Evolutionary conservation across 2,797 vertebrate species (phyloP).

Genomic region (Podarcis siculus): DNA sequence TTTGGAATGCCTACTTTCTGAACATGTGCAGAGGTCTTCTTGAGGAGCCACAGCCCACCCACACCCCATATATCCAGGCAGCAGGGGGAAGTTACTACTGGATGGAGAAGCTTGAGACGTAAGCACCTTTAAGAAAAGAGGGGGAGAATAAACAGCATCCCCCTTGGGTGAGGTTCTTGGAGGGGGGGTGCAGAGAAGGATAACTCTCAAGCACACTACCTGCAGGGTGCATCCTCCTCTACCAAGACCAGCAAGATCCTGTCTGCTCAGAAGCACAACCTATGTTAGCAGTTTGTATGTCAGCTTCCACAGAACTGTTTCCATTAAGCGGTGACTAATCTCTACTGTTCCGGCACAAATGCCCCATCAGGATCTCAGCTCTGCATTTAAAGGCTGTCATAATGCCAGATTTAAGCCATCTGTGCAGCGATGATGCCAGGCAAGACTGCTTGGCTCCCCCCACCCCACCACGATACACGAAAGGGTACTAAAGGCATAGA

Average conservation of each 20-base stretch:
- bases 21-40: neutral
- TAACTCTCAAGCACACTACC: neutral
- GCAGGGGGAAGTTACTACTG: neutral
- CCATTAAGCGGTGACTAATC: neutral
- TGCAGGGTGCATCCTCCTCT: neutral
- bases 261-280: neutral
- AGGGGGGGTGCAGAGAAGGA: neutral
- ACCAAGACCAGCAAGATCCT: neutral
- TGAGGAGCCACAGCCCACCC: too few species aligned
- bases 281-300: neutral
- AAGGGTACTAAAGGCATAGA: rapidly evolving
- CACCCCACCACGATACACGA: neutral
- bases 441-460: neutral
- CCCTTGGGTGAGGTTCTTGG: neutral
- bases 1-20: neutral
- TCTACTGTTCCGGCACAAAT: neutral
- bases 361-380: neutral
- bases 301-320: neutral
- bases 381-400: neutral
- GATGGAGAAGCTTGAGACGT: neutral
- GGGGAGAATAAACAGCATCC: neutral
- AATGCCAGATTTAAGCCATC: slow-evolving; percentile 19
- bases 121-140: neutral
- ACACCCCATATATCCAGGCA: neutral
- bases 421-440: neutral